Evolutionary conservation across 2,797 vertebrate genomes (phyloP), one percentile per base, ranked within the genome.

Genomic region (Holocentrus rufus): DNA sequence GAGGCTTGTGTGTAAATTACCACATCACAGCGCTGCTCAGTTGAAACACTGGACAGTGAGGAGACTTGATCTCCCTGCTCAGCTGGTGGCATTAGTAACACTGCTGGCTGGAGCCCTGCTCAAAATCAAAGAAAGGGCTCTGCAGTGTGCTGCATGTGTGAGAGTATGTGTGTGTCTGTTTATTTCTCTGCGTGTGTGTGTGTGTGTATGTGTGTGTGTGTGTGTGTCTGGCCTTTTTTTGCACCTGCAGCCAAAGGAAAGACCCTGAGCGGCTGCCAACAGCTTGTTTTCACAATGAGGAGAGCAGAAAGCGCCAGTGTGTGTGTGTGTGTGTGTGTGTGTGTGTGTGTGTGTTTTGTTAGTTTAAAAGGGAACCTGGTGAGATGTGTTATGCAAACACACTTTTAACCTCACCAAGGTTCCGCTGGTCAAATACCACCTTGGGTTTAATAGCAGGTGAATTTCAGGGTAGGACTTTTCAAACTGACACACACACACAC

Each of bases 1-100:
- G 30, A 72, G 57, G 63, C 55, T 49, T 73, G 62, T 57, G 79
- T 72, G 60, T 65, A 65, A 80, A 77, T 58, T 73, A 54, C 70
- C 76, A 78, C 76, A 83, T 86, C 78, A 80, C 65, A 85, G 74
- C 2, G 30, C 49, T 69, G 46, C 79, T 83, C 69, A n/a, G 66
- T 69, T 49, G 76, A 85, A 76, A 84, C 77, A 31, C 61, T 50
- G 74, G 77, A 68, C 67, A 31, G 64, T 23, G 64, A 55, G 39
- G 76, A 49, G 76, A 80, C 76, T 49, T 69, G 82, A 87, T 79
- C 81, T 72, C 71, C 53, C 0, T 1, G 66, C 84, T 89, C 90
- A 85, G 87, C 87, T 83, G 83, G 82, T 72, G 79, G 73, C 71
- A 86, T 88, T 88, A 87, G 85, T 72, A 65, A 88, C 53, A 64